phyloP scores from a whole-genome alignment of 2,888 invertebrate genomes.

The Gymnoscelis rufifasciata region DNA sequence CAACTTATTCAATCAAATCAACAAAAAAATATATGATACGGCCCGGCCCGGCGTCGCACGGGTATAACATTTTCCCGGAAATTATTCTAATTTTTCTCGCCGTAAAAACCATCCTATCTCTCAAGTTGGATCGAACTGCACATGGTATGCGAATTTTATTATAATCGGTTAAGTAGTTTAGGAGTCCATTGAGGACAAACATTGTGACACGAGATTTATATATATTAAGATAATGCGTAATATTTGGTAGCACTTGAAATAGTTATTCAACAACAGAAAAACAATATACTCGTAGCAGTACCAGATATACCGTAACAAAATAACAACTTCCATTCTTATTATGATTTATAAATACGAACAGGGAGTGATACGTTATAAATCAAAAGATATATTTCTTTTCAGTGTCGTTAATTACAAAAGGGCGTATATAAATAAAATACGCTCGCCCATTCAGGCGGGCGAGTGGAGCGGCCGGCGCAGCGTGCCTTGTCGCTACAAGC shows the following conservation, averaged over 20 bases:
- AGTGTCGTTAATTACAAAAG: constrained; percentile 74
- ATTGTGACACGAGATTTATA: too few species aligned
- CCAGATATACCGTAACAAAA: background rate
- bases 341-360: constrained; percentile 3
- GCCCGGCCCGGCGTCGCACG: too few species aligned
- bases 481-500: constrained; percentile 75
- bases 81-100: too few species aligned
- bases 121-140: too few species aligned
- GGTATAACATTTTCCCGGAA: too few species aligned
- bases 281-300: background rate
- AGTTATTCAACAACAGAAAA: background rate
- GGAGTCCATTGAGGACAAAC: too few species aligned
- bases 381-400: constrained; percentile 68
- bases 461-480: constrained; percentile 54
- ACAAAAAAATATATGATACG: too few species aligned
- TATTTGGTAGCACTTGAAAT: background rate
- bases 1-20: too few species aligned
- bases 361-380: constrained; percentile 60
- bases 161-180: too few species aligned
- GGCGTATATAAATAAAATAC: constrained; percentile 74
- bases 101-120: too few species aligned
- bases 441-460: constrained; percentile 65
- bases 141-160: too few species aligned
- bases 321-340: background rate
- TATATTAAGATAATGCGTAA: too few species aligned